Base-by-base conservation (phyloP, 2,113 vertebrate genomes). In the Erinaceus europaeus region DNA sequence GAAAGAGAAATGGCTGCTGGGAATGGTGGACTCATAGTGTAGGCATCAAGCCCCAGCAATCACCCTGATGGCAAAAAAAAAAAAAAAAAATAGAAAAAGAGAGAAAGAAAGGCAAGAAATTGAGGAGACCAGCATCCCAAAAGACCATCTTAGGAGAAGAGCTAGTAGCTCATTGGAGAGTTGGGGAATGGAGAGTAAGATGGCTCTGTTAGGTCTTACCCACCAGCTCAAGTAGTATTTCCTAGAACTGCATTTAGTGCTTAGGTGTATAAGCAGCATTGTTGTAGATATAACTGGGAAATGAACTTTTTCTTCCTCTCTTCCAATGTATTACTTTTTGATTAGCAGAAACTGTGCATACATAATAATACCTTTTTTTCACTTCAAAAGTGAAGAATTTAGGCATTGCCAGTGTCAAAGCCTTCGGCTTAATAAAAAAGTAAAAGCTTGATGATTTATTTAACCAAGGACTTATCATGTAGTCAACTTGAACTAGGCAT, bases 381-480 rank as follows among this genome's bases (percentile, higher is more conserved):
- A 81, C 52, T 50, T 75, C 32, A 85, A 91, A 90, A 72, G n/a
- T 46, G 73, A 75, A 57, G 20, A 57, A 81, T 77, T 57, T 64
- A 87, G 40, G 12, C 52, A 65, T 65, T 71, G 9, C n/a, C 29
- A 32, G 2, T 81, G 21, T 86, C 53, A 82, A 91, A 82, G 85
- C 18, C 12, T 83, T 32, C 61, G 89, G 15, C 7, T 72, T 71
- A 76, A 61, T 27, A 9, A 80, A 90, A 92, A 84, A 25, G 36
- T 72, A 72, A 36, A 82, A 40, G 79, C 79, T 29, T 81, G 40
- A 34, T 76, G 52, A 72, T 84, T 57, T 87, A 72, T 84, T 57
- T 87, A 89, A 84, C 81, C 78, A 57, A 59, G 38, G 23, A 20
- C 68, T 74, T 89, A 84, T 89, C 12, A 23, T 27, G 67, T 73